Evolutionary conservation across 2,797 vertebrate genomes (phyloP), one percentile per base, ranked within the genome.

Genomic region (Lithobates sylvaticus): DNA sequence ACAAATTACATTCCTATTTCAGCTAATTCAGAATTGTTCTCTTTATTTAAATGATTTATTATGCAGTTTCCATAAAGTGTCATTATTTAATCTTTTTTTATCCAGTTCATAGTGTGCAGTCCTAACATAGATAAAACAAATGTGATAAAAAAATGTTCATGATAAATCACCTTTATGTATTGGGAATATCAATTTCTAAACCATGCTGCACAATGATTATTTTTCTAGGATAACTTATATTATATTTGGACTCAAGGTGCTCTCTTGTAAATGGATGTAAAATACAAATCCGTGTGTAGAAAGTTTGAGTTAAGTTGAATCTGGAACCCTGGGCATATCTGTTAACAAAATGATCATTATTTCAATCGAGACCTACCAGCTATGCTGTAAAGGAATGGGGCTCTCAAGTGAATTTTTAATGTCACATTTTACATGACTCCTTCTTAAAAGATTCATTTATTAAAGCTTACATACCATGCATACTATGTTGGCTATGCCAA

Each of bases 381-480:
- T 65, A 39, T 42, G 32, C 32, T 3, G 47, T 44, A 61, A 74
- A 76, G 42, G 23, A 81, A 64, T 71, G 61, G 15, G 73, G 50
- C 75, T 86, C 80, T 83, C 79, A 73, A 71, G 80, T 72, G 80
- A 76, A 78, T 82, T 86, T 86, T 65, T 83, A 86, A 86, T 86
- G 85, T 83, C 85, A 83, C 54, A 86, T 83, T 86, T 86, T 83
- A 86, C 85, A 78, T 83, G 80, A 86, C 85, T 83, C 80, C 85
- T 86, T 86, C 74, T 86, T 86, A 86, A 86, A 78, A 61, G 85
- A 77, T 83, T 78, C 80, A 83, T 86, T 86, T 86, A 86, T 86
- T 86, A 86, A 86, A 83, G 70, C 75, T 75, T 83, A 83, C 79
- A 86, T 83, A 78, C 67, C 85, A 65, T 78, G 58, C 85, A 83